Evolutionary conservation across 2,888 invertebrate genomes (phyloP).

Genomic region (Liodrosophila aerea): DNA sequence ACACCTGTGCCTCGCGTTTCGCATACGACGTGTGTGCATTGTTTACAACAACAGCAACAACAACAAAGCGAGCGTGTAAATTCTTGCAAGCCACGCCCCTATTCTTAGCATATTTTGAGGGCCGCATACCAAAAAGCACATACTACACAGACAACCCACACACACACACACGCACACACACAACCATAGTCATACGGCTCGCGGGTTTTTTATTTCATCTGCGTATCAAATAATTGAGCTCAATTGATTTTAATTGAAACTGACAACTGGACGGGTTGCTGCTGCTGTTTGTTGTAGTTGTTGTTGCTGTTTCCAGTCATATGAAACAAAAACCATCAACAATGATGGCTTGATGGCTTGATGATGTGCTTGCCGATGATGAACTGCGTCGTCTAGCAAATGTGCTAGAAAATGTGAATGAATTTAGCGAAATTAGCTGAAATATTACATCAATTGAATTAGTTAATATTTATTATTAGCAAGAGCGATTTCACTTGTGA

Average conservation of each 20-base stretch:
- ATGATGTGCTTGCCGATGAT: slow-evolving; percentile 29
- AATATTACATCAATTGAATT: not conserved
- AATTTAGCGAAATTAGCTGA: slow-evolving; percentile 3
- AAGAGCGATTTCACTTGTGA: not conserved
- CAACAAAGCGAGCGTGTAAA: slow-evolving; percentile 37
- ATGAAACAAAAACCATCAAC: slow-evolving; percentile 64
- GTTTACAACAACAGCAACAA: slow-evolving; percentile 33
- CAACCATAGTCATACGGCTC: slow-evolving; percentile 8
- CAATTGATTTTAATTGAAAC: slow-evolving; percentile 77
- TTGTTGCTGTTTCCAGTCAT: slow-evolving; percentile 38
- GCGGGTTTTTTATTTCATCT: slow-evolving; percentile 66
- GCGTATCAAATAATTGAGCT: slow-evolving; percentile 76
- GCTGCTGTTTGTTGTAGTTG: slow-evolving; percentile 25
- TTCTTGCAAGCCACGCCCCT: slow-evolving; percentile 50
- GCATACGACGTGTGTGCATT: slow-evolving; percentile 33
- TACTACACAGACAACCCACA: slow-evolving; percentile 35
- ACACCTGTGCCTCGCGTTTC: slow-evolving; percentile 55
- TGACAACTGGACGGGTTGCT: slow-evolving; percentile 61
- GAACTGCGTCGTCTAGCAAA: slow-evolving; percentile 25
- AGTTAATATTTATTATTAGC: not conserved
- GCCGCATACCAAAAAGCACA: slow-evolving; percentile 54
- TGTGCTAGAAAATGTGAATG: slow-evolving; percentile 4
- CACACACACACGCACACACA: slow-evolving; percentile 20
- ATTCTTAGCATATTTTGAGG: slow-evolving; percentile 39
- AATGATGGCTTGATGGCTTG: slow-evolving; percentile 33